These are phyloP conservation scores for Myzus persicae DNA, from an alignment of 1,140 invertebrate genomes.

Conservation along the genomic window DNA sequence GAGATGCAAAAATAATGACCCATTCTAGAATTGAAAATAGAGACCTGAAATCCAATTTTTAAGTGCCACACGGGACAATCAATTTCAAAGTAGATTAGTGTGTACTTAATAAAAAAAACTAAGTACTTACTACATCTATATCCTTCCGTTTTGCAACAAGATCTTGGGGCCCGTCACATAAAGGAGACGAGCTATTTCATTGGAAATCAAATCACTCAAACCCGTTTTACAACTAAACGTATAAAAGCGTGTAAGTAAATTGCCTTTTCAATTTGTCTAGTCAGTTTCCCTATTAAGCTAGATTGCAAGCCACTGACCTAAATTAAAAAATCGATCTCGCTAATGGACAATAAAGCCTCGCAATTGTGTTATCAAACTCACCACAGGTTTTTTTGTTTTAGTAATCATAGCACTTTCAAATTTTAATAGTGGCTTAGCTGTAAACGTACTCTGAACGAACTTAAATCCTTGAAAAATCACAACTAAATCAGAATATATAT, in stretches of 20 bases:
- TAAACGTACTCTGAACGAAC: not conserved
- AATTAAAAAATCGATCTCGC: not conserved
- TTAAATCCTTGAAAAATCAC: not conserved
- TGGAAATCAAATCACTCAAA: not conserved
- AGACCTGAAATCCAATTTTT: not conserved
- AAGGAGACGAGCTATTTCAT: not conserved
- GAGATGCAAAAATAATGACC: not conserved
- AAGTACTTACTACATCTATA: not conserved
- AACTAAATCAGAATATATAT: not conserved
- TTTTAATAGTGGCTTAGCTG: not conserved
- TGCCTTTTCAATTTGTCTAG: conserved; percentile 10
- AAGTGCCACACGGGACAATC: not conserved
- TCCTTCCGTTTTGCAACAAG: not conserved
- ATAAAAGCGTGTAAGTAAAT: not conserved
- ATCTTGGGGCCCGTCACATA: not conserved
- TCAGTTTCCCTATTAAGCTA: not conserved
- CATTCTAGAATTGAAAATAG: not conserved
- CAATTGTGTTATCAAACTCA: not conserved
- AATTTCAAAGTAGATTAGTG: not conserved
- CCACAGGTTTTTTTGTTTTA: not conserved
- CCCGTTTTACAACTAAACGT: not conserved
- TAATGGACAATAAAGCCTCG: not conserved
- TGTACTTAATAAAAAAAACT: not conserved
- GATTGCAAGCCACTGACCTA: not conserved
- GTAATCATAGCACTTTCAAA: not conserved